Percentiles rank a stretch among this genome's conserved stretches.
phyloP scores from a whole-genome alignment of 2,113 vertebrate species.

The Raja brachyura region DNA sequence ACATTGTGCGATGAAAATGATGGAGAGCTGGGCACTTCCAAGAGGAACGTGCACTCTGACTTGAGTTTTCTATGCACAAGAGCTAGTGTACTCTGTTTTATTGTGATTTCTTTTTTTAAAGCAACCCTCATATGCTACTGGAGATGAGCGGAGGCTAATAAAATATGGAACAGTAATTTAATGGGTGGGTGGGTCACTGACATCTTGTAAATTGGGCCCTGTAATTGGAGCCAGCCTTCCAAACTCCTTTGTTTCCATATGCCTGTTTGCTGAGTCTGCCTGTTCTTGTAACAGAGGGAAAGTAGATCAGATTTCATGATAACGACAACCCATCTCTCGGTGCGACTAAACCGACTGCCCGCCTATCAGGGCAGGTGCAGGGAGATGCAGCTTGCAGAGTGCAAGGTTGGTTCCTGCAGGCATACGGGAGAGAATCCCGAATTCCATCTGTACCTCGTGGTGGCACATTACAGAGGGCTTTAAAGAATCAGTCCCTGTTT shows the following conservation, averaged over 20 bases:
- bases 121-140: background rate
- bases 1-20: too few species aligned
- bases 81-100: too few species aligned
- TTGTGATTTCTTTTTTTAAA: background rate
- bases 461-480: too few species aligned
- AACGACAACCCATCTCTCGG: background rate
- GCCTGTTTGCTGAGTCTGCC: constrained; percentile 5
- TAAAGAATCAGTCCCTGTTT: too few species aligned
- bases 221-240: background rate
- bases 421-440: too few species aligned
- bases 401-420: too few species aligned
- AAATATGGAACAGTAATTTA: constrained; percentile 28
- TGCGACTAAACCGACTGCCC: background rate
- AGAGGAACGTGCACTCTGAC: too few species aligned
- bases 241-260: constrained; percentile 10
- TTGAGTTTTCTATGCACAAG: background rate
- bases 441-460: too few species aligned
- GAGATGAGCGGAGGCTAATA: background rate
- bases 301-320: constrained; percentile 12
- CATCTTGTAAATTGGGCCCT: constrained; percentile 21
- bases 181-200: background rate
- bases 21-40: background rate
- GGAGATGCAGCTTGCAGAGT: too few species aligned
- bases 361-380: background rate
- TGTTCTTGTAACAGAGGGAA: background rate